A percentile compares a stretch with the other conserved stretches of the same genome.
phyloP scores from a whole-genome alignment of 2,113 vertebrate species.

The Garra rufa region DNA sequence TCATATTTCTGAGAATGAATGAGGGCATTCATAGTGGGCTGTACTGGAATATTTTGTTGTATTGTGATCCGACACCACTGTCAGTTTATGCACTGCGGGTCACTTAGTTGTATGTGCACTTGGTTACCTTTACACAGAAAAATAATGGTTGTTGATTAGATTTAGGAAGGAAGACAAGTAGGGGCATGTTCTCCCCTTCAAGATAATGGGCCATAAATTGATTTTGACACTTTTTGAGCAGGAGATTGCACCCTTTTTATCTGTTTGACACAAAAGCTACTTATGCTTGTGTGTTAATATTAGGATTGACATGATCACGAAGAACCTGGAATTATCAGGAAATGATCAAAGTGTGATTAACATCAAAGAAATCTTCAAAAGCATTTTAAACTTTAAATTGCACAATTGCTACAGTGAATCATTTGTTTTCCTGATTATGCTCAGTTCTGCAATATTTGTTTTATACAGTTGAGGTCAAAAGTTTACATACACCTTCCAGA shows the following conservation, averaged over 20 bases:
- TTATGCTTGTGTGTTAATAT: not conserved
- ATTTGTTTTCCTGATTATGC: not conserved
- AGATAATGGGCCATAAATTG: not conserved
- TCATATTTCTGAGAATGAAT: conserved; percentile 18
- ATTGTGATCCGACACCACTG: not conserved
- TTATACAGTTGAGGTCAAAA: too few relatives aligned
- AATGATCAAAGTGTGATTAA: not conserved
- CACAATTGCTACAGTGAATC: not conserved
- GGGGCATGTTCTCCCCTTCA: not conserved
- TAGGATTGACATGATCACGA: not conserved
- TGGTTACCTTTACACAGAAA: not conserved
- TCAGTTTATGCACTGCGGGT: not conserved
- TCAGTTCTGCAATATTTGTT: not conserved
- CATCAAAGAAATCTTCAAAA: not conserved
- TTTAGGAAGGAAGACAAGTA: not conserved
- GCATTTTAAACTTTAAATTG: not conserved
- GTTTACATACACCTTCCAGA: too few relatives aligned
- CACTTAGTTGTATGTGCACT: not conserved
- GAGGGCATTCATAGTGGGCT: not conserved
- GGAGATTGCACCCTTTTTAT: not conserved
- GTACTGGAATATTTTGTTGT: not conserved
- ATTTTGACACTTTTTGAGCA: not conserved
- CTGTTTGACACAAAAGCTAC: not conserved
- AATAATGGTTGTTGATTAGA: not conserved
- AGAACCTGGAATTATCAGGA: not conserved